These are phyloP conservation scores for Maniola hyperantus DNA, from an alignment of 2,888 invertebrate genomes.

Conservation along the genomic window DNA sequence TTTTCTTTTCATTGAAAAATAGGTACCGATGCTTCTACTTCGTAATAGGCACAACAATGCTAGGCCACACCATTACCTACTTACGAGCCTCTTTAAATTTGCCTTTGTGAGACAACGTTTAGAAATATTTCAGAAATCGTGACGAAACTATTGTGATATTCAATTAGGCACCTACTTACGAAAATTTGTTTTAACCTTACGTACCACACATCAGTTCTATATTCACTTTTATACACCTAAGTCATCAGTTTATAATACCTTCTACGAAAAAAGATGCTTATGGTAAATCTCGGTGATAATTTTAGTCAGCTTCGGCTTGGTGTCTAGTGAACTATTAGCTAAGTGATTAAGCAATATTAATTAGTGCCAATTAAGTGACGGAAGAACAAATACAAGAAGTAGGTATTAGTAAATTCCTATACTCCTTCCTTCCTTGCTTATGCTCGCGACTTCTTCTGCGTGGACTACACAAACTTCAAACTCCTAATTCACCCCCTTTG, in stretches of 20 bases:
- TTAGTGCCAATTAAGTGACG: neutral
- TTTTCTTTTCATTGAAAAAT: too few species aligned
- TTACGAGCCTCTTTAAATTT: neutral
- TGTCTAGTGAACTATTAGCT: neutral
- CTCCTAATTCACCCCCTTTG: too few species aligned
- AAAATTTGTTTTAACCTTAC: slow-evolving; percentile 29
- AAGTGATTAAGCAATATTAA: neutral
- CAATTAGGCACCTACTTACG: slow-evolving; percentile 39
- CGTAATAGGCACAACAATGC: neutral
- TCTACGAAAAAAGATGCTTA: neutral
- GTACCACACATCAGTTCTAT: slow-evolving; percentile 15
- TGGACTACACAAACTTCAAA: too few species aligned
- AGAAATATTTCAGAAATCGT: slow-evolving; percentile 58
- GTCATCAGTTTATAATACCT: neutral
- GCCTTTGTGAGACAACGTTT: slow-evolving; percentile 19
- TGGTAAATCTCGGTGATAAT: neutral
- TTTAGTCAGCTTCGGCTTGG: neutral
- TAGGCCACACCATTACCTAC: neutral
- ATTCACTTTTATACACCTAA: slow-evolving; percentile 16
- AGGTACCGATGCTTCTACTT: too few species aligned
- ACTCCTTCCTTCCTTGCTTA: too few species aligned
- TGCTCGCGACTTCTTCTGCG: neutral
- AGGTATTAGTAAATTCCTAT: too few species aligned
- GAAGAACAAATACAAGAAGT: neutral
- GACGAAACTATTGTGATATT: slow-evolving; percentile 65